phyloP scores from a whole-genome alignment of 1,140 invertebrate species.

The Hypsibius dujardini region DNA sequence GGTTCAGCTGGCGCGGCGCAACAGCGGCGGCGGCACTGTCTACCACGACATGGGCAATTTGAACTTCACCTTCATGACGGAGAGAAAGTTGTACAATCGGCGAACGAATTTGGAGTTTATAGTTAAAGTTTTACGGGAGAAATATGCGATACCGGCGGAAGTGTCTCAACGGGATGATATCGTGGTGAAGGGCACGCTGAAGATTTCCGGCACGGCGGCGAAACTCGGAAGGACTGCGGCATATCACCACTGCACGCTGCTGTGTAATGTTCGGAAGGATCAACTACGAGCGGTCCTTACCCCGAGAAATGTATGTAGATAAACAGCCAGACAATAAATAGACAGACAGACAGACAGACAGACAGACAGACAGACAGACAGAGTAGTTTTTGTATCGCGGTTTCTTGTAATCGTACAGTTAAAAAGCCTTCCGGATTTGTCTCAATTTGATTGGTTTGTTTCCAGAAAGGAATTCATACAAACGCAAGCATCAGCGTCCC shows the following conservation, averaged over 20 bases:
- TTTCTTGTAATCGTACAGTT: slow-evolving; percentile 15
- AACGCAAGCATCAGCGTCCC: slow-evolving; percentile 61
- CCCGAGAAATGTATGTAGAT: slow-evolving; percentile 26
- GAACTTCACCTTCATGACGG: slow-evolving; percentile 73
- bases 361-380: too few relatives aligned
- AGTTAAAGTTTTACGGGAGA: slow-evolving; percentile 51
- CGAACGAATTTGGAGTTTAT: slow-evolving; percentile 68
- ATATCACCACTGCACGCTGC: slow-evolving; percentile 83
- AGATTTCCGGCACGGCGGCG: slow-evolving; percentile 52
- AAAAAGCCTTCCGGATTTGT: slow-evolving; percentile 20
- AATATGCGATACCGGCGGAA: slow-evolving; percentile 53
- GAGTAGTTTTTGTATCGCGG: too few relatives aligned
- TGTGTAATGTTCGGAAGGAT: slow-evolving; percentile 60
- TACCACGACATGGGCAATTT: slow-evolving; percentile 86
- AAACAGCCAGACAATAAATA: not conserved
- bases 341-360: too few relatives aligned
- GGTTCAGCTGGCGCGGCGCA: slow-evolving; percentile 58
- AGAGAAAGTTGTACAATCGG: slow-evolving; percentile 54
- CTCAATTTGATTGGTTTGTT: slow-evolving; percentile 24
- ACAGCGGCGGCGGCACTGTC: slow-evolving; percentile 88
- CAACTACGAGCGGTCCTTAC: slow-evolving; percentile 38
- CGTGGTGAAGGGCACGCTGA: slow-evolving; percentile 54
- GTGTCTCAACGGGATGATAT: slow-evolving; percentile 65
- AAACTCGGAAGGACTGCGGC: slow-evolving; percentile 63
- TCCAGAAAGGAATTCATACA: slow-evolving; percentile 45